phyloP scores from a whole-genome alignment of 2,113 vertebrate genomes.

The Pseudorasbora parva region DNA sequence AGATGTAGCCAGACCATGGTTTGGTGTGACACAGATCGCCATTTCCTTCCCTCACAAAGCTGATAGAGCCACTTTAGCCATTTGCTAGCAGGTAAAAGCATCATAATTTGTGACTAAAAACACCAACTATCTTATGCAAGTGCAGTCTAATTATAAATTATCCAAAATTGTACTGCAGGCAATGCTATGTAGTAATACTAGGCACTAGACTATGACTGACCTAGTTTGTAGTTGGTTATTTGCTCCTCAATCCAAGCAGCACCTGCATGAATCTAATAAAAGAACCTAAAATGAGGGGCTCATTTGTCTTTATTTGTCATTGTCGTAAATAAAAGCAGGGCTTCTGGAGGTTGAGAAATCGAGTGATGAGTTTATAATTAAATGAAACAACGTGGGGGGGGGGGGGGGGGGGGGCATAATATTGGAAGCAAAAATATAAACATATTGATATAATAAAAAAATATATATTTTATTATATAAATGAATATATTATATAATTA shows the following conservation, averaged over 20 bases:
- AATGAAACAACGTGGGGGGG: too few species aligned
- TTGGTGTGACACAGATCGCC: background rate
- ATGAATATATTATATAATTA: too few species aligned
- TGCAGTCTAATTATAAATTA: background rate
- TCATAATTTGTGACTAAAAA: background rate
- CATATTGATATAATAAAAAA: too few species aligned
- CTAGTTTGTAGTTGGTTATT: constrained; percentile 39
- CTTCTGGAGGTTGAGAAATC: background rate
- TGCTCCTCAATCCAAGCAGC: constrained; percentile 16
- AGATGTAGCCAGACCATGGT: background rate
- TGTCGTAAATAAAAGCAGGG: background rate
- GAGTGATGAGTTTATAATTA: background rate
- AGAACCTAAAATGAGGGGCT: background rate
- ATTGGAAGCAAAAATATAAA: too few species aligned
- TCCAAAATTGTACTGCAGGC: background rate
- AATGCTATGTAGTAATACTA: background rate
- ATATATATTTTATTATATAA: too few species aligned
- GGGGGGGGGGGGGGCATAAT: too few species aligned
- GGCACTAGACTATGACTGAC: constrained; percentile 31
- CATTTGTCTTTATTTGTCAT: constrained; percentile 10
- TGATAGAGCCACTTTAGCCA: background rate
- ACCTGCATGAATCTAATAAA: constrained; percentile 26
- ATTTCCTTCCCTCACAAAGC: background rate
- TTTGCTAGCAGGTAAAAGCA: background rate
- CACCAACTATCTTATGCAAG: background rate